Evolutionary conservation across 2,113 vertebrate genomes (phyloP), one percentile per base, ranked within the genome.

Genomic region (Phaethornis superciliosus): DNA sequence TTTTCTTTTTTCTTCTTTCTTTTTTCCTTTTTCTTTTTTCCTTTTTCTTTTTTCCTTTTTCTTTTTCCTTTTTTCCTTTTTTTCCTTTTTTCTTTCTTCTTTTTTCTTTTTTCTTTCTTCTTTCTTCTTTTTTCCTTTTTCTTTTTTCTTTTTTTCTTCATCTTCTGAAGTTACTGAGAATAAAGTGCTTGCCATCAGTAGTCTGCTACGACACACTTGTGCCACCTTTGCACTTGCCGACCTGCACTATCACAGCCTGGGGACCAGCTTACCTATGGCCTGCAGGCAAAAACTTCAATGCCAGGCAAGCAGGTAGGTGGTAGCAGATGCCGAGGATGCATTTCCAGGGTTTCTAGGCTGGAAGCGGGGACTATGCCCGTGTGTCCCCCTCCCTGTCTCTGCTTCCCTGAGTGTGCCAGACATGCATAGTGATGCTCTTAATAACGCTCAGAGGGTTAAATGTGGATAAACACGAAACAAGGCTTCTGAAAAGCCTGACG

Each of bases 391-490:
- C 30, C 42, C 67, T 1, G 1, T 33, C 58, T 84, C 33, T 4
- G 0, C 7, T 56, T 74, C 46, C 7, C 40, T 83, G 3, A 1
- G 27, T n/a, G 54, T 2, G 4, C 59, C 96, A 83, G 72, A 74
- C 60, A 2, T 96, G 88, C 85, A 33, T 88, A 96, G 93, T 19
- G 83, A 80, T 96, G 78, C 64, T 91, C 85, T 96, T 97, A 96
- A 95, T 96, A 96, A 97, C 95, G 84, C 95, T 97, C 93, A 35
- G 93, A 97, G 96, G 96, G 97, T 97, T 97, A 98, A 98, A 97
- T 88, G 97, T 97, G 97, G 95, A 97, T 97, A 98, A 97, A 97
- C 96, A 97, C 93, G 97, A 97, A 98, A 97, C 97, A 97, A 97
- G 97, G 94, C 88, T 97, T 95, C 95, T 94, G 97, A 97, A 98